Evolutionary conservation across 2,797 vertebrate species (phyloP), one percentile per base, ranked within the genome.

Genomic region (Rallus crepitans): DNA sequence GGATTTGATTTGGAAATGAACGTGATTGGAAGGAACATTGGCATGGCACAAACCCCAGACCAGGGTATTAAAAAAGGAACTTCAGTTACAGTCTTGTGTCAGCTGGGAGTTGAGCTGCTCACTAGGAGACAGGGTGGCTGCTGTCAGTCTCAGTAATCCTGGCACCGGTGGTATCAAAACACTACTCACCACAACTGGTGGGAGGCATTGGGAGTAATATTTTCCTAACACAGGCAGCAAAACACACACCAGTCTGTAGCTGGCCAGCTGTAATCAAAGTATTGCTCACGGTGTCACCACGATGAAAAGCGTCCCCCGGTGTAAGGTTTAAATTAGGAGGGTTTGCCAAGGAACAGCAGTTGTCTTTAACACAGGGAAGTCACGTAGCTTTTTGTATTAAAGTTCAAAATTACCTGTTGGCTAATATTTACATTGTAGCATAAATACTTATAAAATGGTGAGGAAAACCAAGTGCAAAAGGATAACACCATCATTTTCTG

Each of bases 391-490:
- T 87, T 66, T 72, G 71, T 88, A 90, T 69, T 71, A 65, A 97
- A 94, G 85, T 89, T 68, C 94, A 92, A 94, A 83, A 76, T 81
- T 39, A 90, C 64, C 83, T 64, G 33, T n/a, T 45, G 50, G 57
- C 65, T 82, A 76, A 24, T 97, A 97, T 97, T 97, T 97, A 97
- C 96, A 97, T 83, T 69, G 59, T 92, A 89, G 87, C 93, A 93
- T 90, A 94, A 86, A 88, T 95, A 89, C n/a, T 83, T 97, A 96
- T 71, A 98, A 98, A 98, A 81, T 2, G 21, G 85, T 88, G 88
- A 96, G 92, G 93, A 96, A 96, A 98, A 96, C 21, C 18, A 89
- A 94, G 71, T 90, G 87, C 96, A 96, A 97, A 98, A 97, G 90
- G 77, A 23, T 80, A 95, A 96, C 89, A 92, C 71, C 53, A 60